Percentiles rank a stretch among this genome's conserved stretches.
Conservation (phyloP, 2,113 vertebrate genomes). For the Hypanus sabinus region DNA sequence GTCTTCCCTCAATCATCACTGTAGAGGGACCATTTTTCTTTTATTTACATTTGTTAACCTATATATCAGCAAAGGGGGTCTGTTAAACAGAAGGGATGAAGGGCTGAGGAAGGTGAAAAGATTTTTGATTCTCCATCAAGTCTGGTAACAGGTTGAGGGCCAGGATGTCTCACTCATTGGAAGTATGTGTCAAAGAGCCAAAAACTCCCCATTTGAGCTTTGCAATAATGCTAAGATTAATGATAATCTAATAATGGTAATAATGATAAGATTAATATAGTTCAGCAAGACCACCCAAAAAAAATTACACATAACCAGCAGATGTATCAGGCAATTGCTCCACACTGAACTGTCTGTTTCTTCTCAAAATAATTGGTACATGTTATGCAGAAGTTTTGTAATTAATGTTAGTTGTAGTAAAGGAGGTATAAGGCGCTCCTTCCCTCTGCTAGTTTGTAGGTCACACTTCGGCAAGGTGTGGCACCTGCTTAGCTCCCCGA, state of each 20-base stretch:
- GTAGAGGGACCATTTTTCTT: no score
- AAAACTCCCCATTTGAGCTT: neutral
- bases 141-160: neutral
- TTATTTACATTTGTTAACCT: no score
- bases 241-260: no score
- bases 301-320: neutral
- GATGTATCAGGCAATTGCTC: no score
- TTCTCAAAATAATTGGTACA: neutral
- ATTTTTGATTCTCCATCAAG: neutral
- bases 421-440: no score
- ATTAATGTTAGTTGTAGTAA: neutral
- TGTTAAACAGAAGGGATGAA: neutral
- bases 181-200: neutral
- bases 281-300: neutral
- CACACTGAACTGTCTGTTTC: no score
- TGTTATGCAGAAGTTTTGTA: neutral
- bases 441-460: no score
- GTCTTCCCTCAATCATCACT: no score
- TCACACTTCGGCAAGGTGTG: no score
- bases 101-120: neutral
- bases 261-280: neutral
- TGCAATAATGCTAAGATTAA: neutral
- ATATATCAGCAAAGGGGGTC: neutral
- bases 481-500: no score
- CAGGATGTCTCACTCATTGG: neutral